Evolutionary conservation across 2,888 invertebrate genomes (phyloP).

Genomic region (Torymus texanus): DNA sequence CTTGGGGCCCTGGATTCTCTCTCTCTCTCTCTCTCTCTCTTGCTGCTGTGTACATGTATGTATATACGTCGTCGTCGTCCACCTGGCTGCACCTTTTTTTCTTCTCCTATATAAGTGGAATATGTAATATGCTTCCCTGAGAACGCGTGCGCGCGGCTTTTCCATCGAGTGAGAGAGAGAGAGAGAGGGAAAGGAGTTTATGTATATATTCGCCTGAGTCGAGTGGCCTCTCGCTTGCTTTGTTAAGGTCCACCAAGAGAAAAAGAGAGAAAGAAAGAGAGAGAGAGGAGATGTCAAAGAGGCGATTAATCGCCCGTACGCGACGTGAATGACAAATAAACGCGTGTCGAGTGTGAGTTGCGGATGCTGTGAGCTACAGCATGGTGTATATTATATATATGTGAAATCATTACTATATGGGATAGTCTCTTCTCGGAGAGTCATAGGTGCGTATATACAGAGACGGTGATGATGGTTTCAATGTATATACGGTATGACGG

Average conservation of each 20-base stretch:
- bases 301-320: conserved; percentile 52
- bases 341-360: conserved; percentile 26
- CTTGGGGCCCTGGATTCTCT: no score
- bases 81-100: conserved; percentile 36
- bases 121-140: conserved; percentile 31
- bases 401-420: no score
- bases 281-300: conserved; percentile 34
- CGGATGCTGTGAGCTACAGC: no score
- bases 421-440: no score
- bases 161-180: neutral
- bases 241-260: conserved; percentile 28
- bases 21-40: no score
- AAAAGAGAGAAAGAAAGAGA: no score
- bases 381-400: conserved; percentile 1
- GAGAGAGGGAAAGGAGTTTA: no score
- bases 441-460: no score
- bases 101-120: neutral
- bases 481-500: no score
- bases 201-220: neutral
- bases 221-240: conserved; percentile 21
- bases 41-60: no score
- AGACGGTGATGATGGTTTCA: no score
- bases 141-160: conserved; percentile 14
- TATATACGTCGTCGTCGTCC: neutral
- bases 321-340: conserved; percentile 47